These are phyloP conservation scores for Lepetodrilus schrolli DNA, from an alignment of 2,888 invertebrate genomes.

Conservation along the genomic window DNA sequence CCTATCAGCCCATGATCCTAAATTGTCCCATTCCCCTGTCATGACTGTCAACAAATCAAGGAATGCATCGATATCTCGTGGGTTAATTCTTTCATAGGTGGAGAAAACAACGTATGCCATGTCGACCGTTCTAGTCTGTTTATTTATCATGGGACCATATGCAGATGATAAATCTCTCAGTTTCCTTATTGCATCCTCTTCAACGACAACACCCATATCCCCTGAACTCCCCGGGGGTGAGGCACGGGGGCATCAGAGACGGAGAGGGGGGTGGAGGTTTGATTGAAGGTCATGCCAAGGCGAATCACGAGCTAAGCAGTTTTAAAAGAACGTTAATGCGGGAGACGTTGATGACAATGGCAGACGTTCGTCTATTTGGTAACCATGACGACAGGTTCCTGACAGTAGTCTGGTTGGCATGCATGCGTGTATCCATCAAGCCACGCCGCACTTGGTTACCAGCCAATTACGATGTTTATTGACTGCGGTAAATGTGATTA, in stretches of 20 bases:
- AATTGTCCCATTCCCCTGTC: background rate
- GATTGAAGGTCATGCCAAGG: too few species aligned
- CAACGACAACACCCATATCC: background rate
- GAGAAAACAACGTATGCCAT: background rate
- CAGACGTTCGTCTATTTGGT: background rate
- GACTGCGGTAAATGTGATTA: too few species aligned
- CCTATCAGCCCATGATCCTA: background rate
- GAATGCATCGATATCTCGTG: background rate
- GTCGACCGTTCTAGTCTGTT: background rate
- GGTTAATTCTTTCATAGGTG: background rate
- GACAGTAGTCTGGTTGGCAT: too few species aligned
- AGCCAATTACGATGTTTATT: too few species aligned
- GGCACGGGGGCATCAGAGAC: background rate
- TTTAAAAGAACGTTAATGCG: background rate
- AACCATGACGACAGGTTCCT: slow-evolving; percentile 3
- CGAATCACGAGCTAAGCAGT: too few species aligned
- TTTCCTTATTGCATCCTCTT: background rate
- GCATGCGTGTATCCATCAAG: too few species aligned
- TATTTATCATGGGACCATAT: slow-evolving; percentile 7
- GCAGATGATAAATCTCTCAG: slow-evolving; percentile 23
- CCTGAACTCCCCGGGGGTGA: background rate
- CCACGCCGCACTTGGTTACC: too few species aligned
- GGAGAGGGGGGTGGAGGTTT: background rate
- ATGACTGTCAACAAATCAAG: background rate
- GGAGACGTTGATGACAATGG: background rate